Evolutionary conservation across 2,888 invertebrate genomes (phyloP), one percentile per base, ranked within the genome.

Genomic region (Synergus laeviventris): DNA sequence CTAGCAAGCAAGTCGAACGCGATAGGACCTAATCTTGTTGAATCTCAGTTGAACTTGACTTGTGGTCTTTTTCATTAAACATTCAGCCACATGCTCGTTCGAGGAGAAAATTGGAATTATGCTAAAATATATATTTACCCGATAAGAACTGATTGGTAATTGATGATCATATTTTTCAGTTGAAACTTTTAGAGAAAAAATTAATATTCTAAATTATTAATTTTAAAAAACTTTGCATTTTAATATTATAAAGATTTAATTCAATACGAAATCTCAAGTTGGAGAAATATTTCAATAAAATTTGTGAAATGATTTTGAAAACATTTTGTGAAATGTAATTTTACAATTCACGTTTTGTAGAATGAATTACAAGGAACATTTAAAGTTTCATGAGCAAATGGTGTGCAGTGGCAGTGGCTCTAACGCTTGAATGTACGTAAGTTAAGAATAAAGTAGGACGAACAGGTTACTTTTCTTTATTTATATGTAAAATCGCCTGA

Each of bases 41-140:
- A 87, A 86, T 87, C 84, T 84, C 83, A 83, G 81, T 84, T 82
- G 79, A 81, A 81, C 82, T 85, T 78, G 79, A 79, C 79, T 80
- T 75, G 73, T 76, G 74, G n/a, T 70, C 39, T 38, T 59, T 77
- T 78, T 79, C 76, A 54, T 75, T 79, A 64, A 76, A 80, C 76
- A 79, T 81, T 74, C 75, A 80, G 74, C 75, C 74, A 76, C 74
- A 84, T 75, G 81, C 78, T 83, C 84, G 75, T 79, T 84, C 85
- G 76, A 76, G 85, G 82, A 83, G 87, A 86, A 87, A 89, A 88
- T 87, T 88, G 85, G 84, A 87, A 87, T 89, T 86, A 87, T 85
- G 84, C 83, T 84, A 84, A 85, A 85, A 83, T 84, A 82, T 83
- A 82, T 82, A 84, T 82, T 78, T 75, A 84, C 83, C 81, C 83